phyloP scores from a whole-genome alignment of 2,888 invertebrate genomes.

The Eubasilissa splendida region DNA sequence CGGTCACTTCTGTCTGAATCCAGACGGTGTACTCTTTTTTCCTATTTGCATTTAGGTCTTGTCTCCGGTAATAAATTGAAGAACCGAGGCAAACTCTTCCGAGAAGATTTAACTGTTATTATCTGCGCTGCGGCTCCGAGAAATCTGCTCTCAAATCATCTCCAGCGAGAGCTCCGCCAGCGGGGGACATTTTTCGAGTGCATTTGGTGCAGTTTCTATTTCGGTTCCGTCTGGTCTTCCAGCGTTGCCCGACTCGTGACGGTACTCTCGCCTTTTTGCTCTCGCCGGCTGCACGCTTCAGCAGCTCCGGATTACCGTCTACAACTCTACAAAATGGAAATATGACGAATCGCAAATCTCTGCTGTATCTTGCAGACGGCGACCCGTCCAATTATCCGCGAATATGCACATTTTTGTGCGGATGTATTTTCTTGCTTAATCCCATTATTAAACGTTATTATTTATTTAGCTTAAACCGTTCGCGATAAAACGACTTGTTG shows the following conservation, averaged over 20 bases:
- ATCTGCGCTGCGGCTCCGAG: not conserved
- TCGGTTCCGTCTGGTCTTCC: constrained; percentile 40
- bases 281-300: constrained; percentile 18
- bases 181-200: constrained; percentile 42
- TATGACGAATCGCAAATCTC: constrained; percentile 21
- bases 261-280: constrained; percentile 25
- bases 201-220: constrained; percentile 44
- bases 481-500: not conserved
- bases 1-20: too few species aligned
- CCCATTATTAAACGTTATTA: not conserved
- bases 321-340: not conserved
- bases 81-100: not conserved
- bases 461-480: not conserved
- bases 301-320: constrained; percentile 18
- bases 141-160: constrained; percentile 27
- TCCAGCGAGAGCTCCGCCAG: constrained; percentile 12
- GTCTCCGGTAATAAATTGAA: constrained; percentile 5
- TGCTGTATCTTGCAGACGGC: constrained; percentile 19
- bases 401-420: constrained; percentile 17
- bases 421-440: not conserved
- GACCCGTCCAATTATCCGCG: constrained; percentile 11
- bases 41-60: too few species aligned
- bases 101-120: not conserved
- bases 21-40: too few species aligned
- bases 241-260: constrained; percentile 38